These are phyloP conservation scores for Eutolmus rufibarbis DNA, from an alignment of 2,888 invertebrate species.

Conservation along the genomic window DNA sequence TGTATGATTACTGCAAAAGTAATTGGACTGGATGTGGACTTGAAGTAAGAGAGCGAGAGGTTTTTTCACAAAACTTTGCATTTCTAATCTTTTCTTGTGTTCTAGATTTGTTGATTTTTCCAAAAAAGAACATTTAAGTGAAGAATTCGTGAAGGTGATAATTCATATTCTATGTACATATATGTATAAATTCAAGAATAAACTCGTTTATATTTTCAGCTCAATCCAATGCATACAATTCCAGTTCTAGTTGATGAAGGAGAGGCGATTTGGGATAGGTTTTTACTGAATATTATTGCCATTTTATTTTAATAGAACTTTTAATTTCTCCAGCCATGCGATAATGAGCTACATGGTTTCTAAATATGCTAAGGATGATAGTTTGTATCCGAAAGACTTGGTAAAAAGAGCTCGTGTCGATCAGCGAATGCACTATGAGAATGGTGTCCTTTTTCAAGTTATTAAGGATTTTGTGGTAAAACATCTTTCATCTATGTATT, in stretches of 20 bases:
- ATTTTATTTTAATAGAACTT: neutral
- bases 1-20: slow-evolving; percentile 63
- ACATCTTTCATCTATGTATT: slow-evolving; percentile 51
- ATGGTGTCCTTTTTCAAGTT: slow-evolving; percentile 64
- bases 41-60: neutral
- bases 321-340: slow-evolving; percentile 62
- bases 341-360: slow-evolving; percentile 65
- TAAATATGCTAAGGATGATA: slow-evolving; percentile 65
- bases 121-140: slow-evolving; percentile 55
- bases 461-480: slow-evolving; percentile 63
- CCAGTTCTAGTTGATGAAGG: slow-evolving; percentile 61
- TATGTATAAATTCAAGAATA: neutral
- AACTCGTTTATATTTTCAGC: neutral
- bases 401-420: slow-evolving; percentile 63
- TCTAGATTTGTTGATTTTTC: slow-evolving; percentile 56
- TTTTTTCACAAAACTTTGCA: neutral
- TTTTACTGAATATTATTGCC: neutral
- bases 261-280: slow-evolving; percentile 52
- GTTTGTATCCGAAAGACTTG: slow-evolving; percentile 67
- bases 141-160: slow-evolving; percentile 61
- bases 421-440: slow-evolving; percentile 66
- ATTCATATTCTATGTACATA: neutral
- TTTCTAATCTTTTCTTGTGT: neutral
- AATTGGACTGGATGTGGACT: too few species aligned
- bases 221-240: slow-evolving; percentile 67